Percentiles rank a stretch among this genome's conserved stretches.
Conservation (phyloP, 2,113 vertebrate genomes). For the Callipepla squamata region DNA sequence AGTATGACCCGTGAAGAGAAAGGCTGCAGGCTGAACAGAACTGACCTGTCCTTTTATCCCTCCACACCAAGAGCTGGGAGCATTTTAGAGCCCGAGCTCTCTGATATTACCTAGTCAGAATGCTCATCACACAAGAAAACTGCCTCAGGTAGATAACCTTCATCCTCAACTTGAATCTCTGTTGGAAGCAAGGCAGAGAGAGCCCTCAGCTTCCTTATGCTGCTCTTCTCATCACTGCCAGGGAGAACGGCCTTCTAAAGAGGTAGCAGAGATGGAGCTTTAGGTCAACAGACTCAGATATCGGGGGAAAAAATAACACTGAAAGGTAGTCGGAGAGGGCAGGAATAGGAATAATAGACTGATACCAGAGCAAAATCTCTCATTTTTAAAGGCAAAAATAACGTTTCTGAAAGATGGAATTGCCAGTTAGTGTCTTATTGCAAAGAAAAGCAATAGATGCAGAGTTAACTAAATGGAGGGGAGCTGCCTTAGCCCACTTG, state of each 20-base stretch:
- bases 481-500: neutral
- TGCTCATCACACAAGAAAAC: neutral
- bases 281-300: neutral
- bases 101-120: neutral
- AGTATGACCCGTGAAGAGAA: neutral
- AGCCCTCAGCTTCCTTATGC: neutral
- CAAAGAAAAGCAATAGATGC: neutral
- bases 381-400: neutral
- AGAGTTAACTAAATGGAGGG: neutral
- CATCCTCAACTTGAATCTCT: neutral
- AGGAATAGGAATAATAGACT: neutral
- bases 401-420: neutral
- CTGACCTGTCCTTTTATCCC: neutral
- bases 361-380: neutral
- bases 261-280: no score
- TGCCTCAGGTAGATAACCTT: neutral
- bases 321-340: neutral
- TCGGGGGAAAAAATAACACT: neutral
- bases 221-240: neutral
- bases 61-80: rapidly evolving
- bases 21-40: neutral
- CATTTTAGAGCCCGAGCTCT: neutral
- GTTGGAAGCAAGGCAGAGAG: neutral
- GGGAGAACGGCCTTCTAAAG: neutral
- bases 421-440: neutral